Conservation (phyloP, 2,888 invertebrate species). For the Andrena flavipes region DNA sequence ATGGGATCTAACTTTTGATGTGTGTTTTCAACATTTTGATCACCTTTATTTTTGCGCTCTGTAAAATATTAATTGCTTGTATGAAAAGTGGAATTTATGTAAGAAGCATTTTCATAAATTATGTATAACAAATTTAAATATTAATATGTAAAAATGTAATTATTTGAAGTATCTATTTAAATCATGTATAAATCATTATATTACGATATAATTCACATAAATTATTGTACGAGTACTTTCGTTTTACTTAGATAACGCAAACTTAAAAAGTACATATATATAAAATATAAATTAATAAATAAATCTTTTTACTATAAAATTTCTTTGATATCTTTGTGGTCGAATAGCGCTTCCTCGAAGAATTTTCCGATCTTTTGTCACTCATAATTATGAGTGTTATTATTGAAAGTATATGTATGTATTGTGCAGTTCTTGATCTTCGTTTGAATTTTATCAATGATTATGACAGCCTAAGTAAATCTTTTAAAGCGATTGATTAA, state of each 20-base stretch:
- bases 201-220: neutral
- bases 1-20: slow-evolving; percentile 23
- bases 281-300: slow-evolving; percentile 1
- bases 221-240: neutral
- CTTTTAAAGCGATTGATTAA: too few relatives aligned
- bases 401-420: neutral
- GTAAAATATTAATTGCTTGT: slow-evolving; percentile 2
- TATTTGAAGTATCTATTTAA: neutral
- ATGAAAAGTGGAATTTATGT: neutral
- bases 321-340: slow-evolving; percentile 42
- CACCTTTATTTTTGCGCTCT: slow-evolving; percentile 1
- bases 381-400: slow-evolving; percentile 33
- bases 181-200: neutral
- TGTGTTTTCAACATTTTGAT: slow-evolving; percentile 9
- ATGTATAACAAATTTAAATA: neutral
- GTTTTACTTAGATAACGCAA: neutral
- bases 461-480: too few relatives aligned
- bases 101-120: neutral
- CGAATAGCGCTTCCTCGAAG: slow-evolving; percentile 29
- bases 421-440: too few relatives aligned
- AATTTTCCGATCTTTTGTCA: slow-evolving; percentile 11
- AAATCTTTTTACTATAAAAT: slow-evolving; percentile 40
- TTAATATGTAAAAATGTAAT: neutral
- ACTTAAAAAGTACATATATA: neutral
- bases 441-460: too few relatives aligned